phyloP scores from a whole-genome alignment of 2,888 invertebrate genomes.

The Epistrophe grossulariae region DNA sequence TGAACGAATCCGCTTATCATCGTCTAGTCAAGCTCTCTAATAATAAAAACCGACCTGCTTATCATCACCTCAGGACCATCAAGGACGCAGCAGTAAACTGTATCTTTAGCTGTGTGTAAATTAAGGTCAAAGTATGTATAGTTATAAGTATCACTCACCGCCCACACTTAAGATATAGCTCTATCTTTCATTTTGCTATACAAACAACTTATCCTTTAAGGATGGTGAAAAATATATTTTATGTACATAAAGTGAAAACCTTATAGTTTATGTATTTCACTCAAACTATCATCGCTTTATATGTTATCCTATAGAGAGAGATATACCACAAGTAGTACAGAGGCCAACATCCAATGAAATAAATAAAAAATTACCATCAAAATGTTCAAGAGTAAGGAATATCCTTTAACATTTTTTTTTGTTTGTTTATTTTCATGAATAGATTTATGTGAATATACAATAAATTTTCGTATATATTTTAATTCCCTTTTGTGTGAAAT shows the following conservation, averaged over 20 bases:
- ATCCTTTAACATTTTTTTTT: slow-evolving; percentile 38
- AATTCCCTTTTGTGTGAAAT: slow-evolving; percentile 2
- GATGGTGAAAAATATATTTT: neutral
- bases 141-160: slow-evolving; percentile 14
- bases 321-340: slow-evolving; percentile 11
- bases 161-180: neutral
- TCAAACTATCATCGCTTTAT: slow-evolving; percentile 42
- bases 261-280: slow-evolving; percentile 36
- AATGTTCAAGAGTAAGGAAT: slow-evolving; percentile 29
- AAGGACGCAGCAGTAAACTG: neutral
- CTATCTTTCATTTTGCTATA: neutral
- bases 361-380: slow-evolving; percentile 40
- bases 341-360: slow-evolving; percentile 1
- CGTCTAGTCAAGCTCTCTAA: slow-evolving; percentile 9
- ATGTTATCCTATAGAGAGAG: slow-evolving; percentile 23
- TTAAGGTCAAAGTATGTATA: slow-evolving; percentile 14
- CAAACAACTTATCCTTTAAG: slow-evolving; percentile 28
- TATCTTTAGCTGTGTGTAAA: slow-evolving; percentile 32
- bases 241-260: neutral
- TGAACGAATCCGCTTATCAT: slow-evolving; percentile 52
- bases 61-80: slow-evolving; percentile 2
- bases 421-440: neutral
- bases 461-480: neutral
- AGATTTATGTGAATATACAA: neutral
- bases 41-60: slow-evolving; percentile 34